These are phyloP conservation scores for Sebastolobus altivelis DNA, from an alignment of 2,797 vertebrate genomes.

Conservation along the genomic window DNA sequence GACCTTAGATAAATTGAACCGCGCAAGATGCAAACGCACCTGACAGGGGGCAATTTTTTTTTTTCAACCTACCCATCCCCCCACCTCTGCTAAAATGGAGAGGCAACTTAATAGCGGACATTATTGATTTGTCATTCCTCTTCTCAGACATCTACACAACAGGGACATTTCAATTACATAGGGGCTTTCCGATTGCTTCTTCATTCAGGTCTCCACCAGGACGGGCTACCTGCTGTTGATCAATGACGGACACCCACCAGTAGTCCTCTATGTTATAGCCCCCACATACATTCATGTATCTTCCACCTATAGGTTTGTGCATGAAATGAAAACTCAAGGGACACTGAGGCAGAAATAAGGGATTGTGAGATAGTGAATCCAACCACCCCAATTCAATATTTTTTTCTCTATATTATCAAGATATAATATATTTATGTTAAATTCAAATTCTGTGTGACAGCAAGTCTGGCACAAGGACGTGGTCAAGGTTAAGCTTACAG, in stretches of 20 bases:
- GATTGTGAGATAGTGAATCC: not conserved
- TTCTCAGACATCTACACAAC: conserved; percentile 70
- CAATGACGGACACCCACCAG: conserved; percentile 48
- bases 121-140: conserved; percentile 83
- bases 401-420: not conserved
- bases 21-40: conserved; percentile 83
- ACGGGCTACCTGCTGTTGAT: conserved; percentile 45
- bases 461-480: not conserved
- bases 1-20: conserved; percentile 83
- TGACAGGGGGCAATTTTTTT: conserved; percentile 75
- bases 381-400: not conserved
- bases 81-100: conserved; percentile 45
- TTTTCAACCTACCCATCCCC: conserved; percentile 31
- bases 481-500: conserved; percentile 32
- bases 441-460: not conserved
- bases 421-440: not conserved
- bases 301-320: not conserved
- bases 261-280: conserved; percentile 6
- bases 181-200: conserved; percentile 53
- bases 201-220: conserved; percentile 32
- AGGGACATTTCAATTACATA: conserved; percentile 74
- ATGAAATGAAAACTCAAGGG: not conserved
- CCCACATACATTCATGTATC: not conserved
- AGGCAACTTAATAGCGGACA: conserved; percentile 69
- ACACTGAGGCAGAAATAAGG: not conserved